Conservation (phyloP, 2,797 vertebrate species). For the Tachyglossus aculeatus region DNA sequence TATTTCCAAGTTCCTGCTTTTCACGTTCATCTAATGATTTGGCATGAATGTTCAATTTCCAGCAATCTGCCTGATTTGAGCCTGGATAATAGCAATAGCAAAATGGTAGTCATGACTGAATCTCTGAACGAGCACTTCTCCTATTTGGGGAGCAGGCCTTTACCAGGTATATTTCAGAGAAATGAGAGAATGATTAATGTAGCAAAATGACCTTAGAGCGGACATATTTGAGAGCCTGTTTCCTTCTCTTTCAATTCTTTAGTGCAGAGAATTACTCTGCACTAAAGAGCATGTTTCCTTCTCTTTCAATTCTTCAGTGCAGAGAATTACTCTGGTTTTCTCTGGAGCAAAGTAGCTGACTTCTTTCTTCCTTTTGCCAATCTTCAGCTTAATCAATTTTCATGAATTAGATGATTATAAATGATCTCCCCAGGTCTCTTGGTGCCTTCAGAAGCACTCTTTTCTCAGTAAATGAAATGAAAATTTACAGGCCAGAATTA, state of each 20-base stretch:
- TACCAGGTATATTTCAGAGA: neutral
- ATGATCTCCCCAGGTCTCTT: no score
- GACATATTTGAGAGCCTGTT: constrained; percentile 2
- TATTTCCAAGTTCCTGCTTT: constrained; percentile 1
- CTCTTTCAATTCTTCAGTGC: neutral
- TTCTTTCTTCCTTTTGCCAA: no score
- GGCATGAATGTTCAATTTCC: neutral
- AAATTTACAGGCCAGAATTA: no score
- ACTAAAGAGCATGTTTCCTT: neutral
- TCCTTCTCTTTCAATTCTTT: neutral
- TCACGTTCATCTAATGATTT: neutral
- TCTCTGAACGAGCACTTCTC: neutral
- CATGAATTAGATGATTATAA: no score
- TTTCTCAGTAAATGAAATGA: no score
- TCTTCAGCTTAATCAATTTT: no score
- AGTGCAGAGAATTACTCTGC: no score
- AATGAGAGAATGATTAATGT: constrained; percentile 25
- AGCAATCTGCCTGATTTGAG: no score
- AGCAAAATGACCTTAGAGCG: constrained; percentile 25
- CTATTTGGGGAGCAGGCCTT: constrained; percentile 1
- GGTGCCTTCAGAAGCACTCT: no score
- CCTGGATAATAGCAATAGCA: neutral
- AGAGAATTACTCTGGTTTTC: no score
- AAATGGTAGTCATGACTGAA: neutral
- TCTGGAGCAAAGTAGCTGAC: no score